Evolutionary conservation across 2,888 invertebrate genomes (phyloP).

Genomic region (Papilio elwesi): DNA sequence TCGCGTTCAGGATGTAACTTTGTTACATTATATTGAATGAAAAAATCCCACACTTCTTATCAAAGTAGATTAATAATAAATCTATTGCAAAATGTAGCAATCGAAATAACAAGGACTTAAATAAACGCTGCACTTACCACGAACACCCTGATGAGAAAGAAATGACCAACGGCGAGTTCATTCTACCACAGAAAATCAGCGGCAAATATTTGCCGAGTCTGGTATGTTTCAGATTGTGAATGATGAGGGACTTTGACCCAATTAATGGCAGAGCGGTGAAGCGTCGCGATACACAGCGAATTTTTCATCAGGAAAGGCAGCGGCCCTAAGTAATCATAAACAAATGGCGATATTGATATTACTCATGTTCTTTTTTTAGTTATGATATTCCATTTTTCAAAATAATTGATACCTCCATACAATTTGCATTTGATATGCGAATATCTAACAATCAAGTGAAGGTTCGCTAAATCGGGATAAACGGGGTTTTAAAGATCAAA

Average conservation of each 20-base stretch:
- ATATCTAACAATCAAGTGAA: no score
- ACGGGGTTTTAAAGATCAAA: no score
- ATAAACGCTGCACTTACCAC: no score
- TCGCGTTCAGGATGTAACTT: no score
- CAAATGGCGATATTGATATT: neutral
- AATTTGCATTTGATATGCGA: no score
- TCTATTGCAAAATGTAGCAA: no score
- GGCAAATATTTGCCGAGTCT: slow-evolving; percentile 13
- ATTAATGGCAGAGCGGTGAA: slow-evolving; percentile 20
- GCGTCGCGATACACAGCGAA: slow-evolving; percentile 17
- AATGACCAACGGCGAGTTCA: slow-evolving; percentile 10
- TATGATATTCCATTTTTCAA: neutral
- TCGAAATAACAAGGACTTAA: no score
- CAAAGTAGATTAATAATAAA: no score
- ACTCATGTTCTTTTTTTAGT: neutral
- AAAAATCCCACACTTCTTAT: no score
- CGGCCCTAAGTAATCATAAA: slow-evolving; percentile 8
- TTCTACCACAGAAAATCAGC: slow-evolving; percentile 9
- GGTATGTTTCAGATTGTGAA: slow-evolving; percentile 20
- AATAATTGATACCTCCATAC: no score
- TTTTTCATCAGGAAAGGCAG: slow-evolving; percentile 10
- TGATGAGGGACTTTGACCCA: slow-evolving; percentile 26
- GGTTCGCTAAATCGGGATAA: no score
- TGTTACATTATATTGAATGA: no score
- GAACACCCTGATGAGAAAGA: neutral